Evolutionary conservation across 2,888 invertebrate genomes (phyloP).

Genomic region (Mimas tiliae): DNA sequence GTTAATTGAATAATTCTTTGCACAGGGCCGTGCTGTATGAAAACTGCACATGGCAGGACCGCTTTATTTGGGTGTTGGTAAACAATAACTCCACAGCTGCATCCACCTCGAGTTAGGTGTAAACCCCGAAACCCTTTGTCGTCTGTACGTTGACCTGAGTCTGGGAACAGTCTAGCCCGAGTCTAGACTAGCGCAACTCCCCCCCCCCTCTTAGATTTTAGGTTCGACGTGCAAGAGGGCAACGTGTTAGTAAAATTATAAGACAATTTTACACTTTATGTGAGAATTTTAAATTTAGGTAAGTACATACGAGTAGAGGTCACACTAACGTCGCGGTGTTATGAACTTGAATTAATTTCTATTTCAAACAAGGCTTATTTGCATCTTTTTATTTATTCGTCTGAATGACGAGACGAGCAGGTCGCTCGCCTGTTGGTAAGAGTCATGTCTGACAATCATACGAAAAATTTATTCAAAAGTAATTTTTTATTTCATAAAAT

Average conservation of each 20-base stretch:
- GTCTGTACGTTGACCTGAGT: constrained; percentile 69
- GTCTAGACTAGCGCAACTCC: constrained; percentile 47
- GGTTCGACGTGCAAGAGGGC: constrained; percentile 16
- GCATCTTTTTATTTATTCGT: too few species aligned
- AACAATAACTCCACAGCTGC: constrained; percentile 15
- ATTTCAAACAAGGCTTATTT: neutral
- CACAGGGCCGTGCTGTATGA: neutral
- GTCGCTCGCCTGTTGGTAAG: too few species aligned
- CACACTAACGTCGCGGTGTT: neutral
- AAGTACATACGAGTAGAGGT: neutral
- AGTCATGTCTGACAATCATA: too few species aligned
- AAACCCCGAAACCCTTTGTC: constrained; percentile 45
- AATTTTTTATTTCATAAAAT: too few species aligned
- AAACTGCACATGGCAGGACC: neutral
- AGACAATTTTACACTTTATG: neutral
- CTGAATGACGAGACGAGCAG: too few species aligned
- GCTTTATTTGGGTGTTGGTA: neutral
- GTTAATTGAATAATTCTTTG: neutral
- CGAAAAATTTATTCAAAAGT: too few species aligned
- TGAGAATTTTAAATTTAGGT: neutral
- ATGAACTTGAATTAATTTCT: neutral
- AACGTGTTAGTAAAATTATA: constrained; percentile 10
- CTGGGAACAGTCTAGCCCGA: constrained; percentile 50
- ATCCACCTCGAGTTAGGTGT: neutral
- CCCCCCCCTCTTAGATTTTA: constrained; percentile 13